Conservation (phyloP, 2,888 invertebrate genomes). For the Brachyopa scutellaris region DNA sequence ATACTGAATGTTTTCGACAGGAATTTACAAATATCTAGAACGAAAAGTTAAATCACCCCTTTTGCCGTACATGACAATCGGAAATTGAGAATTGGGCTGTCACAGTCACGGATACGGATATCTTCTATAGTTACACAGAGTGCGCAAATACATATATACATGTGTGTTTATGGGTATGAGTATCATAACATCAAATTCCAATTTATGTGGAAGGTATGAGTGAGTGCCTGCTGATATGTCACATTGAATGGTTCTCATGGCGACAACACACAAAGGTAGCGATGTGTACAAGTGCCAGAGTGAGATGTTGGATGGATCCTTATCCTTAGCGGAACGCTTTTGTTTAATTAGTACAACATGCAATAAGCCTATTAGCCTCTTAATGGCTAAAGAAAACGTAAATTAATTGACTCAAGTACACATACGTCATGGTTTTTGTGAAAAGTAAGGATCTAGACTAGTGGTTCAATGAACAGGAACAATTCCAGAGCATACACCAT, state of each 20-base stretch:
- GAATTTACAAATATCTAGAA: constrained; percentile 55
- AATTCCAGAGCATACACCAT: too few relatives aligned
- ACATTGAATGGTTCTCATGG: constrained; percentile 56
- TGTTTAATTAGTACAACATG: constrained; percentile 23
- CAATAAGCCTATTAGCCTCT: constrained; percentile 11
- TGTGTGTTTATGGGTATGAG: constrained; percentile 34
- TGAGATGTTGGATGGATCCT: constrained; percentile 5
- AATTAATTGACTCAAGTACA: constrained; percentile 1
- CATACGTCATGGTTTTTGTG: too few relatives aligned
- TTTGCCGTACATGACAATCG: constrained; percentile 61
- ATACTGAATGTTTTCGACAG: constrained; percentile 66
- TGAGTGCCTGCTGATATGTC: constrained; percentile 56
- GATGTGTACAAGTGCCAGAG: constrained; percentile 34
- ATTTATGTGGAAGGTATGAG: constrained; percentile 32
- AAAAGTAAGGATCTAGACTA: too few relatives aligned
- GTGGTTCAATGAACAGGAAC: too few relatives aligned
- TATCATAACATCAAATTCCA: constrained; percentile 61
- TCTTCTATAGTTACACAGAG: constrained; percentile 35
- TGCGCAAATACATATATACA: background rate
- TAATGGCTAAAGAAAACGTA: background rate
- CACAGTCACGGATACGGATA: constrained; percentile 57
- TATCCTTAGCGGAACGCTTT: constrained; percentile 18
- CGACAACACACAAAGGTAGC: constrained; percentile 21
- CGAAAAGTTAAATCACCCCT: constrained; percentile 59
- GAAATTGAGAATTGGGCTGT: constrained; percentile 72